Base-by-base conservation (phyloP, 2,888 invertebrate genomes). In the Harmothoe impar region DNA sequence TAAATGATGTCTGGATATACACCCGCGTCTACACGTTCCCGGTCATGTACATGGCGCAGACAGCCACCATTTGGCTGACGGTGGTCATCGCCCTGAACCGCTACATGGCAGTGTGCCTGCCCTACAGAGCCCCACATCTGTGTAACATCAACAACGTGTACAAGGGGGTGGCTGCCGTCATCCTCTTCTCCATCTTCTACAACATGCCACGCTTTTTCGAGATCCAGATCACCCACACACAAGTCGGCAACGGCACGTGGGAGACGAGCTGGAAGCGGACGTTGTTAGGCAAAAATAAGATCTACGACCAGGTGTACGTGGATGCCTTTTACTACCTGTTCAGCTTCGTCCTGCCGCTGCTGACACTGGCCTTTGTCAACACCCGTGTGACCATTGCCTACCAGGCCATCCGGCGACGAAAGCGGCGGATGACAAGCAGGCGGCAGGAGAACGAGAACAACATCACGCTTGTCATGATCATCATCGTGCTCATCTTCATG, bases 381-480 rank as follows among this genome's bases (percentile, higher is more conserved):
- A 91, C 90, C 0, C 72, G 78, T 15, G 93, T 93, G 62, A 92
- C 92, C 56, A 88, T 93, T 10, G 92, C 92, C 43, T 93, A 92
- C 91, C 91, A 90, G 29, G 93, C 92, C 31, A 89, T 91, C 56
- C 89, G 84, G 68, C 77, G 89, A 33, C 78, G 93, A 0, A 90
- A 90, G n/a, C 86, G 90, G 20, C 81, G 91, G 7, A 92, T 92
- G 92, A 91, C 91, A 88, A 72, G 90, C n/a, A n/a, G 91, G n/a
- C 56, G 89, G 33, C 81, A 78, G 62, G 89, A 89, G 43, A 91
- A 91, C 25, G 93, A 93, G 72, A 91, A 92, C 89, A 91, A 93
- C 89, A 93, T 93, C 89, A 93, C 93, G 5, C 90, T 92, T 7
- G 93, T 93, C 52, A 93, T 93, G 93, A 92, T 93, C 84, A 91